Conservation (phyloP, 2,113 vertebrate genomes). For the Peromyscus californicus region DNA sequence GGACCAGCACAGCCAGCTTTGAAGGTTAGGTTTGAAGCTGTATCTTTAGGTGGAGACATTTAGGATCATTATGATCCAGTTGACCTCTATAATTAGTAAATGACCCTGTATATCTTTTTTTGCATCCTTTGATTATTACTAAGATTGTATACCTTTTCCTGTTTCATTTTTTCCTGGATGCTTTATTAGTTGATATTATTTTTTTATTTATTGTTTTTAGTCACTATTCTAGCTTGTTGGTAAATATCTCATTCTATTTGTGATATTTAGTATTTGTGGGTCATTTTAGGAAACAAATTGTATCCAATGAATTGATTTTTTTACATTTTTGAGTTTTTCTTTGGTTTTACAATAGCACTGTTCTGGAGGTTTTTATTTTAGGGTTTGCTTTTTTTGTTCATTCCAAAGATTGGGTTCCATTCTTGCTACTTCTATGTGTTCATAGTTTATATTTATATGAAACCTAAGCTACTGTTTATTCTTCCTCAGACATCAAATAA, state of each 20-base stretch:
- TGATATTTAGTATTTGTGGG: not conserved
- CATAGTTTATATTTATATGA: not conserved
- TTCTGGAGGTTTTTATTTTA: not conserved
- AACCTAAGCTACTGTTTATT: not conserved
- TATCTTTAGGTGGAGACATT: not conserved
- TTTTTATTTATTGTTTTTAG: not conserved
- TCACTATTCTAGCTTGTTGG: not conserved
- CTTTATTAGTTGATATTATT: not conserved
- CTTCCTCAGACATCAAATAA: not conserved
- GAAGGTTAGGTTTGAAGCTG: not conserved
- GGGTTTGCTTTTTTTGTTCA: not conserved
- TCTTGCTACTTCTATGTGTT: conserved; percentile 9
- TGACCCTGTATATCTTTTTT: not conserved
- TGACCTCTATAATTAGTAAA: not conserved
- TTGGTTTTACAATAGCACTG: not conserved
- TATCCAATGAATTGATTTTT: not conserved
- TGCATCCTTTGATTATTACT: not conserved
- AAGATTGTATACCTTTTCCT: not conserved
- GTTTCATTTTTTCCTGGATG: not conserved
- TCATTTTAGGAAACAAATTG: not conserved
- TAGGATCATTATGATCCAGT: not conserved
- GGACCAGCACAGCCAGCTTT: not conserved
- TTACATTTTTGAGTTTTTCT: not conserved
- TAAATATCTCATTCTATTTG: not conserved
- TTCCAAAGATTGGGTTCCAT: not conserved